A percentile compares a stretch with the other conserved stretches of the same genome.
Evolutionary conservation across 1,140 invertebrate species (phyloP).

Genomic region (Tetragnatha versicolor): DNA sequence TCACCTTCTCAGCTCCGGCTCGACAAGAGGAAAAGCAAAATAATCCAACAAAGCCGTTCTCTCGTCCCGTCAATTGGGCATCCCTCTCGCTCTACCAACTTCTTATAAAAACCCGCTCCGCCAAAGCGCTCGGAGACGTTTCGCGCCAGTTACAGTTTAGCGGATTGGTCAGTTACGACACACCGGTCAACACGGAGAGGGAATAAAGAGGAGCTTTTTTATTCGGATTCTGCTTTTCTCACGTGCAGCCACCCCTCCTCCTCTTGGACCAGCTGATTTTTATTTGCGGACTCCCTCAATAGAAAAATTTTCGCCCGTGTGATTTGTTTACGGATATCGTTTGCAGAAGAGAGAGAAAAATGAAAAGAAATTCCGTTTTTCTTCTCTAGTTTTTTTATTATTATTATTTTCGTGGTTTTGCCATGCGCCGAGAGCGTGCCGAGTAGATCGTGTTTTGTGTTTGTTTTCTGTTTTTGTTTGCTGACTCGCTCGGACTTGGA

Average conservation of each 20-base stretch:
- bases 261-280: conserved; percentile 17
- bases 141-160: conserved; percentile 29
- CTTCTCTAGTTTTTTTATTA: background rate
- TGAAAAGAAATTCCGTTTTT: background rate
- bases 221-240: no score
- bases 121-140: conserved; percentile 9
- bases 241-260: background rate
- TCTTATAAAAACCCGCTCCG: conserved; percentile 37
- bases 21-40: background rate
- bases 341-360: background rate
- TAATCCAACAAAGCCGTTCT: background rate
- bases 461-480: conserved; percentile 17
- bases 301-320: background rate
- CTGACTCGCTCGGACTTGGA: conserved; percentile 4
- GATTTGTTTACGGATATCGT: background rate
- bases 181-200: conserved; percentile 24
- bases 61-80: conserved; percentile 3
- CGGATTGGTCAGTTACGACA: conserved; percentile 31
- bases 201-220: no score
- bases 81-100: conserved; percentile 16
- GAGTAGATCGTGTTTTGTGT: conserved; percentile 29
- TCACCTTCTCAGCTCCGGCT: background rate
- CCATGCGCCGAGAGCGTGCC: conserved; percentile 40
- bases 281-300: no score
- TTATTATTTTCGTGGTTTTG: conserved; percentile 37